Evolutionary conservation across 2,888 invertebrate species (phyloP), one percentile per base, ranked within the genome.

Genomic region (Cyclophora albipunctata): DNA sequence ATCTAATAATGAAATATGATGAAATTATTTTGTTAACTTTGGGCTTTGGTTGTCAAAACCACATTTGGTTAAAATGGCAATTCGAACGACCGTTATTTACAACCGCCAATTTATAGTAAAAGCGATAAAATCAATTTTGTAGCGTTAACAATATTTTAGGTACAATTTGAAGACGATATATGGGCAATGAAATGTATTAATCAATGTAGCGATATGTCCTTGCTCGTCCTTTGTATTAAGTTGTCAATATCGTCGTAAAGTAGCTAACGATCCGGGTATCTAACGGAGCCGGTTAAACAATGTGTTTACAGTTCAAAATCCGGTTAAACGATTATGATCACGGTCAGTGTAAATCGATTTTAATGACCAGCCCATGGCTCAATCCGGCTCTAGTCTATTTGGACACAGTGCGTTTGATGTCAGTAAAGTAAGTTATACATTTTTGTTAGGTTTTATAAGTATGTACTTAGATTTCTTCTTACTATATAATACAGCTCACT

Each of bases 311-410:
- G 49, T 42, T 46, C 42, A 6, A 45, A 53, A 49, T 47, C 54
- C 51, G 46, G 52, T 51, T 34, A 49, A 48, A 52, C 40, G 35
- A 34, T 41, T 42, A 41, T 49, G 51, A 55, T 54, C 49, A 55
- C 50, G 50, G 51, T 50, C 46, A 42, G 20, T 48, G 50, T 53
- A 50, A 55, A 57, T 54, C 52, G 51, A 59, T 55, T 55, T 54
- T 52, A 55, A 57, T 52, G 45, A 54, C 51, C 50, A 49, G 40
- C 45, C 48, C 35, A 55, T 48, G 45, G 20, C 46, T 45, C 46
- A 42, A 42, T 7, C 7, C 7, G 7, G 42, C 7, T 40, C 43
- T 3, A 45, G n/a, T n/a, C 34, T 34, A n/a, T 34, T 7, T 33
- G 5, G 40, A 34, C 40, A 42, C 42, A 45, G 45, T 48, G 42